phyloP scores from a whole-genome alignment of 1,140 invertebrate species.

The Halyomorpha halys region DNA sequence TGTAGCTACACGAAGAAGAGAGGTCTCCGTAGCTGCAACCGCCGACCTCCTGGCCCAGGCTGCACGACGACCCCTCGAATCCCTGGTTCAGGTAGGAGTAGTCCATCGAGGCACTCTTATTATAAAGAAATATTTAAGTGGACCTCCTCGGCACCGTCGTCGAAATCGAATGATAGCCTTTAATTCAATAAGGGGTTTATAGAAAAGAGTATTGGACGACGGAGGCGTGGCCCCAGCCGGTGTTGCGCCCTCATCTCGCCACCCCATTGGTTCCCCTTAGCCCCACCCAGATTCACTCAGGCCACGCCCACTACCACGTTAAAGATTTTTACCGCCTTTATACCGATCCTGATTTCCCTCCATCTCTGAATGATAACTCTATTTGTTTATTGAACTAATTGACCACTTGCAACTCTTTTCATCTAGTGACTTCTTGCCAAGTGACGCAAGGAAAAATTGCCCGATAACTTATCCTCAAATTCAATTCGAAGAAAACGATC shows the following conservation, averaged over 20 bases:
- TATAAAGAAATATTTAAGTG: slow-evolving; percentile 34
- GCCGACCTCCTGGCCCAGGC: slow-evolving; percentile 39
- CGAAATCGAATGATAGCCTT: slow-evolving; percentile 62
- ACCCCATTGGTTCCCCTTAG: slow-evolving; percentile 4
- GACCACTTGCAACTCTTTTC: not conserved
- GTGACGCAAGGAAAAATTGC: no score
- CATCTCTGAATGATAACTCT: slow-evolving; percentile 11
- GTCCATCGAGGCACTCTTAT: slow-evolving; percentile 43
- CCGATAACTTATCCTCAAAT: no score
- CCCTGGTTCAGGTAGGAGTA: slow-evolving; percentile 61
- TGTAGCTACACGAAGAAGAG: slow-evolving; percentile 72
- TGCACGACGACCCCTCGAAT: slow-evolving; percentile 53
- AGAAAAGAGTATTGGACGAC: slow-evolving; percentile 33
- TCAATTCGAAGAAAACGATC: no score
- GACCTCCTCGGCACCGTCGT: slow-evolving; percentile 47
- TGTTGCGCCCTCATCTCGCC: slow-evolving; percentile 27
- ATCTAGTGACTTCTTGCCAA: no score
- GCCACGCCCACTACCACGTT: slow-evolving; percentile 18
- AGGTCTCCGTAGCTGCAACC: slow-evolving; percentile 45
- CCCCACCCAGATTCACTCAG: not conserved
- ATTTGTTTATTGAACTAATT: slow-evolving; percentile 13
- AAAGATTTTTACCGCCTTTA: slow-evolving; percentile 27
- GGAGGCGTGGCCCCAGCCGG: slow-evolving; percentile 28
- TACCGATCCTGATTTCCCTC: slow-evolving; percentile 11
- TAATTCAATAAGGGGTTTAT: slow-evolving; percentile 53